A percentile compares a stretch with the other conserved stretches of the same genome.
phyloP scores from a whole-genome alignment of 1,140 invertebrate genomes.

The Drosophila aff. region DNA sequence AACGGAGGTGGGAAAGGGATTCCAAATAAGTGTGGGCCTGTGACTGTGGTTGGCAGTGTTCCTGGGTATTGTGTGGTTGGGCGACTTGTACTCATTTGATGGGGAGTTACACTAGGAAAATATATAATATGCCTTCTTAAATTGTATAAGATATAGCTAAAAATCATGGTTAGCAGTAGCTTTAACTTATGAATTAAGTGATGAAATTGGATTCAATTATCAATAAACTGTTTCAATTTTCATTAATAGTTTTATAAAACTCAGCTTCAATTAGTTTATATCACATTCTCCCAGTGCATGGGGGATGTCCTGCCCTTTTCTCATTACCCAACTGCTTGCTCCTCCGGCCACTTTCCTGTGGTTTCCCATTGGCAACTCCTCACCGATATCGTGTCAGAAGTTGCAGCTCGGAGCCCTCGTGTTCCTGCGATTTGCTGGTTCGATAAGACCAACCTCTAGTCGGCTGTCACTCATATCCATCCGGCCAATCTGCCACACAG shows the following conservation, averaged over 20 bases:
- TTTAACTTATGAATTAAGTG: not conserved
- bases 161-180: too few relatives aligned
- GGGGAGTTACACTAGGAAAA: slow-evolving; percentile 26
- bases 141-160: not conserved
- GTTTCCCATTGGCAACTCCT: slow-evolving; percentile 34
- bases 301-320: slow-evolving; percentile 14
- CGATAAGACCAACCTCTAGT: slow-evolving; percentile 28
- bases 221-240: not conserved
- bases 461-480: slow-evolving; percentile 41
- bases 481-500: slow-evolving; percentile 15
- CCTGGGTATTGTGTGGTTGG: slow-evolving; percentile 44
- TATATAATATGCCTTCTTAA: not conserved
- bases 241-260: not conserved
- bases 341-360: slow-evolving; percentile 15
- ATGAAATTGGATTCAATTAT: not conserved
- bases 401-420: slow-evolving; percentile 3
- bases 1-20: slow-evolving; percentile 21
- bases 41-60: slow-evolving; percentile 4
- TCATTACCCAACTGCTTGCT: slow-evolving; percentile 41
- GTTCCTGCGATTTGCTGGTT: slow-evolving; percentile 23
- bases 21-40: slow-evolving; percentile 5
- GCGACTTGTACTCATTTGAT: slow-evolving; percentile 53
- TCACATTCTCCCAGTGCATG: not conserved
- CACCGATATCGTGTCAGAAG: slow-evolving; percentile 39
- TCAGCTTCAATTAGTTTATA: not conserved